A percentile compares a stretch with the other conserved stretches of the same genome.
These are phyloP conservation scores for Heterotilapia buettikoferi DNA, from an alignment of 2,113 vertebrate species.

Conservation along the genomic window DNA sequence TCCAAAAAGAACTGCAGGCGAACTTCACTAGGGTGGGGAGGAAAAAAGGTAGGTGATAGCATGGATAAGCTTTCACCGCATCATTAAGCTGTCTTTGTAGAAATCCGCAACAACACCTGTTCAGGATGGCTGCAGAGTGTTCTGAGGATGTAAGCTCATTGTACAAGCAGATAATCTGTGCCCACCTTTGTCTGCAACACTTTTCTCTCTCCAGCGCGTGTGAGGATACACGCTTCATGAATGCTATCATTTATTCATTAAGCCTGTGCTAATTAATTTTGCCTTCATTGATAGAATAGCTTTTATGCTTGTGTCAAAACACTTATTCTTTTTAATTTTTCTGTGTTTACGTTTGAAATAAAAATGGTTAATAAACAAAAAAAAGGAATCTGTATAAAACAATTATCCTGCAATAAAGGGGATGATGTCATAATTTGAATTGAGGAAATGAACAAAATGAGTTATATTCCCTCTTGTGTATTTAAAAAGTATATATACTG, in stretches of 20 bases:
- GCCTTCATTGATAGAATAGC: neutral
- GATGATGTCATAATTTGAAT: neutral
- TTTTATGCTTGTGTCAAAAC: neutral
- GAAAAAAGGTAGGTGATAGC: neutral
- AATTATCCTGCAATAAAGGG: fast-evolving
- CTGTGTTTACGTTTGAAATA: neutral
- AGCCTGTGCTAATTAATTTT: neutral
- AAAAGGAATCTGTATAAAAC: neutral
- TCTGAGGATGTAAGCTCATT: neutral
- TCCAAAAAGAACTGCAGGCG: neutral
- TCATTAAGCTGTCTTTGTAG: neutral
- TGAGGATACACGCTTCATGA: neutral
- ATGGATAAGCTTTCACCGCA: neutral
- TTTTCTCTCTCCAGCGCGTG: neutral
- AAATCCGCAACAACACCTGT: neutral
- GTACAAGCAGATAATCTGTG: neutral
- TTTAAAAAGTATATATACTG: neutral
- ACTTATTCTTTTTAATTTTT: neutral
- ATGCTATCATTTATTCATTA: neutral
- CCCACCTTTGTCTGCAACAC: neutral
- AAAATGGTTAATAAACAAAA: neutral
- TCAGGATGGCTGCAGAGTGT: neutral
- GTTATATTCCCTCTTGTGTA: neutral
- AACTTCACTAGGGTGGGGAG: neutral
- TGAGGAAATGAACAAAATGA: neutral